Evolutionary conservation across 2,888 invertebrate species (phyloP).

Genomic region (Trilocha varians): DNA sequence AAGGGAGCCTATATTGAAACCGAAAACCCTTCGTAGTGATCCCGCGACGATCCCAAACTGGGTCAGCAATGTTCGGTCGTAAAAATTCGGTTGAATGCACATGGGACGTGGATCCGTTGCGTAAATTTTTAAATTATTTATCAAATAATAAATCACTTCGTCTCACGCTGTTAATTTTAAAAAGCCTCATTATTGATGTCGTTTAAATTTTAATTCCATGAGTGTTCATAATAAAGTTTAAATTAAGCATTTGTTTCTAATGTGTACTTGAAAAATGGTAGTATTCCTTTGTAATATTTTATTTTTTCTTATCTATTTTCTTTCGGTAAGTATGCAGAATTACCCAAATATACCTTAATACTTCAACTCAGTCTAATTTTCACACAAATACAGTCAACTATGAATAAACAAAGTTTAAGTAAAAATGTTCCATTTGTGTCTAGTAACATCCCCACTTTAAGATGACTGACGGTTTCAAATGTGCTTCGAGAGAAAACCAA

Average conservation of each 20-base stretch:
- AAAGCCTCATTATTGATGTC: too few species aligned
- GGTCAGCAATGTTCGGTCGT: slow-evolving; percentile 48
- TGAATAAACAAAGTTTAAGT: slow-evolving; percentile 2
- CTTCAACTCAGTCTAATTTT: too few species aligned
- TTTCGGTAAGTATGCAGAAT: too few species aligned
- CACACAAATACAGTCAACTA: too few species aligned
- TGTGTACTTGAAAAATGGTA: too few species aligned
- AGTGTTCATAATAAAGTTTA: background rate
- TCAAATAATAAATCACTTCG: background rate
- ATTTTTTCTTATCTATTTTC: too few species aligned
- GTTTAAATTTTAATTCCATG: too few species aligned
- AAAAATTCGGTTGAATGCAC: slow-evolving; percentile 42
- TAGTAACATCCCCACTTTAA: slow-evolving; percentile 16
- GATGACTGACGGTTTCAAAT: slow-evolving; percentile 35
- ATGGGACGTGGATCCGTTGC: slow-evolving; percentile 11
- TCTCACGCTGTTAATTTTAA: too few species aligned
- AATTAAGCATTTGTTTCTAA: slow-evolving; percentile 8
- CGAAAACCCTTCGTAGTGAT: slow-evolving; percentile 56
- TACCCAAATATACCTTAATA: too few species aligned
- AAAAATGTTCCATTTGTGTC: slow-evolving; percentile 7
- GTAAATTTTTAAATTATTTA: background rate
- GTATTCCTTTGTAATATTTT: too few species aligned
- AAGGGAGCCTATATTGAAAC: slow-evolving; percentile 57
- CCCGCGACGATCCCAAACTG: slow-evolving; percentile 47
- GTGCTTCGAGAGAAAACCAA: slow-evolving; percentile 29